phyloP scores from a whole-genome alignment of 2,113 vertebrate genomes.

The Diphyllodes magnificus region DNA sequence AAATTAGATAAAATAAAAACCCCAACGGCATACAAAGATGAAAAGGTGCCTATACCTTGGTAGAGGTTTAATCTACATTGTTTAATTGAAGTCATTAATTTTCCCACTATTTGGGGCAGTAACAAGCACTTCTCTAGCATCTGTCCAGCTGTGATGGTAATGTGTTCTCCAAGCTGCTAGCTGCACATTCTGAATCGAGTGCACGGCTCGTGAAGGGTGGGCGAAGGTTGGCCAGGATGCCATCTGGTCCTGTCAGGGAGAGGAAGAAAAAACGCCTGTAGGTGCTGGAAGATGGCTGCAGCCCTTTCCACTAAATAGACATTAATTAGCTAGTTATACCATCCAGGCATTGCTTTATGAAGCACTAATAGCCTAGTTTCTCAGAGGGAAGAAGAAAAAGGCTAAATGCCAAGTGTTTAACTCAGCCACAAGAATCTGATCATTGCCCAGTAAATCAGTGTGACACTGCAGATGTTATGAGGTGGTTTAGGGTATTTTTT shows the following conservation, averaged over 20 bases:
- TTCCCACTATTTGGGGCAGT: not conserved
- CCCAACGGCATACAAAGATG: not conserved
- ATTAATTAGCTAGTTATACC: slow-evolving; percentile 2
- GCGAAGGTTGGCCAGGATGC: not conserved
- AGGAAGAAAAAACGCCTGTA: not conserved
- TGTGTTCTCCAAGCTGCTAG: not conserved
- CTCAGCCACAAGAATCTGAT: not conserved
- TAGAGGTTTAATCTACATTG: not conserved
- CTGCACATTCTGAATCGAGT: not conserved
- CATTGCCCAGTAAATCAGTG: not conserved
- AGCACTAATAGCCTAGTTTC: not conserved
- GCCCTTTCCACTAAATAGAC: not conserved
- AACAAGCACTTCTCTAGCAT: not conserved
- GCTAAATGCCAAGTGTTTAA: not conserved
- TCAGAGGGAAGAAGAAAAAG: not conserved
- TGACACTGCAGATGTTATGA: not conserved
- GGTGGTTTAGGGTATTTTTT: not conserved
- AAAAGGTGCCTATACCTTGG: not conserved
- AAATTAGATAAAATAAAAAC: not conserved
- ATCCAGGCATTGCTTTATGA: not conserved
- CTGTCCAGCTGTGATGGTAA: not conserved
- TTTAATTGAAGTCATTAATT: not conserved
- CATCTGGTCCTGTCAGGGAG: not conserved
- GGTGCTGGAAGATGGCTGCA: not conserved
- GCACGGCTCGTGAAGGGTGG: not conserved